Conservation (phyloP, 2,797 vertebrate species). For the Allobates femoralis region DNA sequence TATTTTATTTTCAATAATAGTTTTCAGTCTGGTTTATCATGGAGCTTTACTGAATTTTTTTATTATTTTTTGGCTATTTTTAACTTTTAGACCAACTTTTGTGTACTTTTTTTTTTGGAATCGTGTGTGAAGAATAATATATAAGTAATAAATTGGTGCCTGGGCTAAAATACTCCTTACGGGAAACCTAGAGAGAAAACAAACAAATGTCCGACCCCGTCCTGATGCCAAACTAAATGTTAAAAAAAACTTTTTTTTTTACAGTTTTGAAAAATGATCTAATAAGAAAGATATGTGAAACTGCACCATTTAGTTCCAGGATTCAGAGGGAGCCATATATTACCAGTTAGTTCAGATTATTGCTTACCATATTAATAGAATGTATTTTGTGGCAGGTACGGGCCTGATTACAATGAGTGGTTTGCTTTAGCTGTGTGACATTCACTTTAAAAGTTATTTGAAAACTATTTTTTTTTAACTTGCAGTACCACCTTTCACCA, state of each 20-base stretch:
- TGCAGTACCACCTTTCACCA: slow-evolving; percentile 14
- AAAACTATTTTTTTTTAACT: not conserved
- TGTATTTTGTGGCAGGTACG: not conserved
- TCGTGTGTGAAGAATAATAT: not conserved
- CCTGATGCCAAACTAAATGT: not conserved
- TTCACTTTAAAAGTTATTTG: not conserved
- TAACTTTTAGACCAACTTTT: not conserved
- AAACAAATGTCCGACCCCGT: not conserved
- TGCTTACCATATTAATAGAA: not conserved
- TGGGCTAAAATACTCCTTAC: not conserved
- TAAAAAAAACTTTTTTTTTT: not conserved
- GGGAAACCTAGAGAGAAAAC: not conserved
- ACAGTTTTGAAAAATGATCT: not conserved
- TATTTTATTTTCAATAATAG: not conserved
- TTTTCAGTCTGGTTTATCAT: too few relatives aligned
- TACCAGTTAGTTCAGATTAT: not conserved
- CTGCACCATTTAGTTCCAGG: not conserved
- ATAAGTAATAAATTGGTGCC: not conserved
- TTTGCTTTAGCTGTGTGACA: not conserved
- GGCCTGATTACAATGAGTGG: not conserved
- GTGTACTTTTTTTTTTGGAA: not conserved
- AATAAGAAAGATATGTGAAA: not conserved
- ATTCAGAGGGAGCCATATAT: not conserved
- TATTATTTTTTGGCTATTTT: too few relatives aligned
- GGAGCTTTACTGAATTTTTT: not conserved